Base-by-base conservation (phyloP, 2,797 vertebrate species). In the Sebastes vulpes region DNA sequence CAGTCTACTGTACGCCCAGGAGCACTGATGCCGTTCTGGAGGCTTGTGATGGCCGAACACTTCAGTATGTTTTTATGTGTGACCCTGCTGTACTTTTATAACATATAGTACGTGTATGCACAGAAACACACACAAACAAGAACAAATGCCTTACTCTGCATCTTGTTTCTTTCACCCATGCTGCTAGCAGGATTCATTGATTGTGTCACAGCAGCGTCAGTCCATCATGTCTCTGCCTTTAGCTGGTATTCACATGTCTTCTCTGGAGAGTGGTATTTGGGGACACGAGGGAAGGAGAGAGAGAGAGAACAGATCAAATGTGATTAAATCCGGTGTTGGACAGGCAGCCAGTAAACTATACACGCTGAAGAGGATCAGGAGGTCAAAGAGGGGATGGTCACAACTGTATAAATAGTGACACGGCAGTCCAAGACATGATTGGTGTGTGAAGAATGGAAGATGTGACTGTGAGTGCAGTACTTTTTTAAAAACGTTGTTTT, bases 351-450 rank as follows among this genome's bases (percentile, higher is more conserved):
- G 75, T 82, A 79, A 89, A 90, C 57, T 48, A 65, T 25, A 79
- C 68, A 68, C 26, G 60, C 29, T 76, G 82, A 91, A 68, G 73
- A 77, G 64, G 57, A 87, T 74, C 77, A 79, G 25, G 46, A 28
- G 88, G 83, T 88, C 59, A 79, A 23, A 75, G 29, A 58, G 84
- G 76, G 69, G 82, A 91, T 92, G 91, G 91, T 90, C 86, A 89
- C 54, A 23, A 12, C 78, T 69, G 77, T 71, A 82, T 84, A 89
- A 91, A 83, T 82, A 75, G 66, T 80, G 64, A 85, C 77, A 81
- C 0, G 38, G 63, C 66, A 69, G 38, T 65, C 38, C 29, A 6
- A 54, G 31, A 81, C 65, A 75, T 71, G 52, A 81, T 29, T 72
- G 60, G 26, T 82, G 54, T 68, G 79, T 74, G 58, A 69, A 67